Evolutionary conservation across 2,888 invertebrate species (phyloP).

Genomic region (Brachypalpus laphriformis): DNA sequence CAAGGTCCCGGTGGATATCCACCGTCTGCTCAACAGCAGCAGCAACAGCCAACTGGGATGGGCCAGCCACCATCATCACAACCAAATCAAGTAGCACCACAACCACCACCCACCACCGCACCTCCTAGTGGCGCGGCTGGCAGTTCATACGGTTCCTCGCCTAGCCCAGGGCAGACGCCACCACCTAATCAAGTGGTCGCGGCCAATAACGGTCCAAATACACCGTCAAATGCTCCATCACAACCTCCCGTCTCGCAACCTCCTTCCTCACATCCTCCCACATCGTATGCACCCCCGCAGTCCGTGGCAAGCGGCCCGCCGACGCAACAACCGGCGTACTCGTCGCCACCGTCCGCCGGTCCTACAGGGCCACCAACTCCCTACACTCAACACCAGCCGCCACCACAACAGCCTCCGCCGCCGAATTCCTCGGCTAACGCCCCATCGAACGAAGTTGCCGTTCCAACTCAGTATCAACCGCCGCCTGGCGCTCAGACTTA

Average conservation of each 20-base stretch:
- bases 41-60: conserved; percentile 79
- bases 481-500: conserved; percentile 81
- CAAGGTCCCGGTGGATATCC: conserved; percentile 82
- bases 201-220: conserved; percentile 75
- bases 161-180: conserved; percentile 83
- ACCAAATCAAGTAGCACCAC: conserved; percentile 69
- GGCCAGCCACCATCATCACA: conserved; percentile 75
- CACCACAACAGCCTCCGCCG: conserved; percentile 79
- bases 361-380: conserved; percentile 77
- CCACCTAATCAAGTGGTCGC: conserved; percentile 75
- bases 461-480: conserved; percentile 81
- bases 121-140: conserved; percentile 79
- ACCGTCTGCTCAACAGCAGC: conserved; percentile 78
- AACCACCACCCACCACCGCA: conserved; percentile 75
- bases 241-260: conserved; percentile 69
- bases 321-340: conserved; percentile 80
- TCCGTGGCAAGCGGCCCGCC: conserved; percentile 80
- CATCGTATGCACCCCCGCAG: conserved; percentile 70
- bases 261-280: conserved; percentile 67
- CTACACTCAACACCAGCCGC: conserved; percentile 79
- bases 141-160: conserved; percentile 83
- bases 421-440: conserved; percentile 80
- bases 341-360: conserved; percentile 79
- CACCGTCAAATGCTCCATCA: conserved; percentile 65
- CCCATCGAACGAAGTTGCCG: conserved; percentile 82